A percentile compares a stretch with the other conserved stretches of the same genome.
Evolutionary conservation across 2,888 invertebrate species (phyloP).

Genomic region (Leptodirus hochenwartii): DNA sequence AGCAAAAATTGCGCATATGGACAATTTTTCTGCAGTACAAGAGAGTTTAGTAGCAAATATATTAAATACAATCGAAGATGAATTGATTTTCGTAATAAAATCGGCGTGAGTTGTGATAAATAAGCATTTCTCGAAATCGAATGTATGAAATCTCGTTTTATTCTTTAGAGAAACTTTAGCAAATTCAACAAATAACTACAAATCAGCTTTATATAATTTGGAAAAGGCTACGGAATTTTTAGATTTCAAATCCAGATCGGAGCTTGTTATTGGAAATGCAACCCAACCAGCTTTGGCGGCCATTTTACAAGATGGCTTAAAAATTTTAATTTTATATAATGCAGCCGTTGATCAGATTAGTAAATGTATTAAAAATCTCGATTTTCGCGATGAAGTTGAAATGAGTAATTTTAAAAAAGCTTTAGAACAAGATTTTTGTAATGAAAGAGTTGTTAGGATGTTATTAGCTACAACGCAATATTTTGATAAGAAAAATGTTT

Average conservation of each 20-base stretch:
- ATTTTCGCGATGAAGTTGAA: slow-evolving; percentile 17
- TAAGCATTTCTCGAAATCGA: slow-evolving; percentile 1
- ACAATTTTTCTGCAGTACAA: slow-evolving; percentile 28
- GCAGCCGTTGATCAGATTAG: slow-evolving; percentile 17
- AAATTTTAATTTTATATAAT: slow-evolving; percentile 19
- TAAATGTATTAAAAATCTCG: slow-evolving; percentile 16
- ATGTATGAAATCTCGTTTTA: slow-evolving; percentile 6
- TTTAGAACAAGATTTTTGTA: slow-evolving; percentile 19
- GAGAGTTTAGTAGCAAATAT: slow-evolving; percentile 27
- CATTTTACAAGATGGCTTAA: slow-evolving; percentile 19
- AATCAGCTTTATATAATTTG: slow-evolving; percentile 18
- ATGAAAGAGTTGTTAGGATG: slow-evolving; percentile 13
- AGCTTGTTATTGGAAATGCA: slow-evolving; percentile 20
- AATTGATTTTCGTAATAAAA: slow-evolving; percentile 24
- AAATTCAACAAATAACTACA: slow-evolving; percentile 19
- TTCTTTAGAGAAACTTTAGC: slow-evolving; percentile 19
- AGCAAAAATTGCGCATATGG: slow-evolving; percentile 27
- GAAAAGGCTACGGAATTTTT: slow-evolving; percentile 10
- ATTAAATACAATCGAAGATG: slow-evolving; percentile 27
- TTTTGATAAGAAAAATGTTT: slow-evolving; percentile 15
- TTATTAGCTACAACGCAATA: slow-evolving; percentile 23
- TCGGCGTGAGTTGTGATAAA: slow-evolving; percentile 16
- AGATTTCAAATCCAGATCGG: neutral
- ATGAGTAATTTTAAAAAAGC: slow-evolving; percentile 16
- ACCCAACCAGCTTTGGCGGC: slow-evolving; percentile 20